Evolutionary conservation across 2,888 invertebrate genomes (phyloP).

Genomic region (Poecilobothrus nobilitatus): DNA sequence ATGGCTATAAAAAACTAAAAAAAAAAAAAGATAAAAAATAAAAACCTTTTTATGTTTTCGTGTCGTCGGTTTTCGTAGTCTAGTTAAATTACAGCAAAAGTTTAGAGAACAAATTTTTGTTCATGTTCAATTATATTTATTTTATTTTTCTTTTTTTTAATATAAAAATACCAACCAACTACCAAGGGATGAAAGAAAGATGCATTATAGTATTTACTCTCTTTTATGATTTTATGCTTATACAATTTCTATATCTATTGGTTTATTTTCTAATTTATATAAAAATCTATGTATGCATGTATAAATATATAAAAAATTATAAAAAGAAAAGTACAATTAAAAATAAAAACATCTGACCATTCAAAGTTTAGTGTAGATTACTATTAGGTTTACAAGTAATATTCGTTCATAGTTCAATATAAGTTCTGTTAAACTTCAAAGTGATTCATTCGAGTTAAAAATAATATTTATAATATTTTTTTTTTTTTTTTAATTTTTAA

Average conservation of each 20-base stretch:
- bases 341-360: neutral
- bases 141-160: neutral
- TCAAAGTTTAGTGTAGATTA: neutral
- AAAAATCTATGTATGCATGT: neutral
- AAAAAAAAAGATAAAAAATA: too few species aligned
- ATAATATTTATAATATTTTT: too few species aligned
- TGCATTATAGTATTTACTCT: neutral
- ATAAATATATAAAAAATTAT: too few species aligned
- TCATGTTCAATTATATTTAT: neutral
- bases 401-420: too few species aligned
- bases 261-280: conserved; percentile 1
- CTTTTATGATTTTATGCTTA: neutral
- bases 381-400: too few species aligned
- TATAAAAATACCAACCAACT: neutral
- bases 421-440: too few species aligned
- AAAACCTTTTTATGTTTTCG: neutral
- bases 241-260: neutral
- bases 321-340: neutral
- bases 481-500: too few species aligned
- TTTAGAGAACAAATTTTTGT: neutral
- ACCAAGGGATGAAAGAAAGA: neutral
- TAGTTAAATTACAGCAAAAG: neutral
- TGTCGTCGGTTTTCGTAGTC: neutral
- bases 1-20: too few species aligned
- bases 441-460: too few species aligned